Conservation (phyloP, 2,888 invertebrate species). For the Buathra laborator region DNA sequence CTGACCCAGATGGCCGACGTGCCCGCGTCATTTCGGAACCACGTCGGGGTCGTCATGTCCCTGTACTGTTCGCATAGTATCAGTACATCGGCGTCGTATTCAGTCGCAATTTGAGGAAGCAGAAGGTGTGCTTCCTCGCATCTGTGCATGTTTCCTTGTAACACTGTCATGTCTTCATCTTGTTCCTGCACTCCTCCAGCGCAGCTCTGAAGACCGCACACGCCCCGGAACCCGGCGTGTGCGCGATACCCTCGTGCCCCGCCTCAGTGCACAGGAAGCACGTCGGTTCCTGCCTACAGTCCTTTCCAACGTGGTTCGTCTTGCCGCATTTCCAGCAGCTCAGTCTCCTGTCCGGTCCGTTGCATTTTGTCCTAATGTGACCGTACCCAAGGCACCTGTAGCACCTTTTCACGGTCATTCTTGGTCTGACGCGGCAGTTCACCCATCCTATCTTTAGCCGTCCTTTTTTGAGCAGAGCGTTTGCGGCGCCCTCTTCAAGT, state of each 20-base stretch:
- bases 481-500: constrained; percentile 28
- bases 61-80: constrained; percentile 52
- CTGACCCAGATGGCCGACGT: constrained; percentile 58
- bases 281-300: constrained; percentile 16
- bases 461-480: constrained; percentile 22
- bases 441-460: constrained; percentile 35
- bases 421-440: constrained; percentile 44
- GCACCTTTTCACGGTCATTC: constrained; percentile 46
- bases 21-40: constrained; percentile 26
- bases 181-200: constrained; percentile 46
- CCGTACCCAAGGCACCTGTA: constrained; percentile 24
- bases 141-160: constrained; percentile 28
- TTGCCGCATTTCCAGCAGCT: constrained; percentile 53
- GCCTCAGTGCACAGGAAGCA: constrained; percentile 30
- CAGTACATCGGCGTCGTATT: constrained; percentile 52
- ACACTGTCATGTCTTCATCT: constrained; percentile 30
- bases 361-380: constrained; percentile 13
- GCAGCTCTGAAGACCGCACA: constrained; percentile 47
- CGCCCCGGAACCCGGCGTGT: not conserved
- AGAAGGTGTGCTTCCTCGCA: constrained; percentile 39
- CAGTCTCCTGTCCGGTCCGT: not conserved
- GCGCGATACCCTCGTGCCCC: constrained; percentile 30
- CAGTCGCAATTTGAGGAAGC: constrained; percentile 48
- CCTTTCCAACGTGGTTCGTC: constrained; percentile 28
- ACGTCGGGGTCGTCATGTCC: constrained; percentile 25